Conservation (phyloP, 2,888 invertebrate species). For the Flexamia atlantica region DNA sequence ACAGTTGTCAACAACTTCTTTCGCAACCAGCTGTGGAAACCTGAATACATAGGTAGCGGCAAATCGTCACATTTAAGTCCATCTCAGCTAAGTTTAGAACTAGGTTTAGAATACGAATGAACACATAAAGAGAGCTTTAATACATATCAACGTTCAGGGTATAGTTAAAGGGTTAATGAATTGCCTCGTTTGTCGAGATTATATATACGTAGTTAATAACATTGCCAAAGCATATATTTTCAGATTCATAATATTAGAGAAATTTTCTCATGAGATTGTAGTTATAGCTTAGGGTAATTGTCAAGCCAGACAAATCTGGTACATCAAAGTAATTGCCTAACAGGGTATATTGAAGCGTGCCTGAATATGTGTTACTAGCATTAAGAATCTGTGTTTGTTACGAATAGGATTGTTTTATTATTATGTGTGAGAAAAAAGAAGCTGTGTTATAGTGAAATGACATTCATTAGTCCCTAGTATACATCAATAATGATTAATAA, state of each 20-base stretch:
- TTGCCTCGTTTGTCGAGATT: conserved; percentile 16
- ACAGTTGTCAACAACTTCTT: conserved; percentile 78
- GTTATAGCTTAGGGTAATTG: neutral
- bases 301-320: neutral
- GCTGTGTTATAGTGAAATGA: conserved; percentile 41
- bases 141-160: conserved; percentile 55
- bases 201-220: neutral
- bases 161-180: conserved; percentile 14
- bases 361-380: conserved; percentile 54
- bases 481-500: neutral
- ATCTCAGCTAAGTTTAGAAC: conserved; percentile 32
- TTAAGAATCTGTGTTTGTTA: conserved; percentile 33
- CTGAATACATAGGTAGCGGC: conserved; percentile 75
- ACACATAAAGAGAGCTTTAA: conserved; percentile 30
- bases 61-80: conserved; percentile 29
- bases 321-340: conserved; percentile 2
- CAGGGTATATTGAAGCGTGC: conserved; percentile 45
- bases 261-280: conserved; percentile 3
- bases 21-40: conserved; percentile 78
- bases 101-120: conserved; percentile 48
- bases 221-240: conserved; percentile 50
- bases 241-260: neutral
- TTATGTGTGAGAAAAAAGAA: conserved; percentile 7
- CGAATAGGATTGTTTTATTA: conserved; percentile 37
- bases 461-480: conserved; percentile 1